These are phyloP conservation scores for Nebria salina DNA, from an alignment of 2,888 invertebrate genomes.

Conservation along the genomic window DNA sequence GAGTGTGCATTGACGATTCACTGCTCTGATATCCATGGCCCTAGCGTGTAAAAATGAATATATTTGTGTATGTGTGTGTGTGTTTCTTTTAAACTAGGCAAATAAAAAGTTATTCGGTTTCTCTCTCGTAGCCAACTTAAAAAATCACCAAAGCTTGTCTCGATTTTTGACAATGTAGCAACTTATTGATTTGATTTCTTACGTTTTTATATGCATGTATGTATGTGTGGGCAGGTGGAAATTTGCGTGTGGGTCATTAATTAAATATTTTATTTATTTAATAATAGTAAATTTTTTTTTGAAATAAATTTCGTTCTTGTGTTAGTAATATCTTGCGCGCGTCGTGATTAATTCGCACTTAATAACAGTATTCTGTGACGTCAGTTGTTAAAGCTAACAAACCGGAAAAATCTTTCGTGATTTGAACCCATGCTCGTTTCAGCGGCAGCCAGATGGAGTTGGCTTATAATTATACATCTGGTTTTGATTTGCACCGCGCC, in stretches of 20 bases:
- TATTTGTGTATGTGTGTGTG: neutral
- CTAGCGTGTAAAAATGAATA: too few relatives aligned
- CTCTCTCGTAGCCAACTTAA: constrained; percentile 31
- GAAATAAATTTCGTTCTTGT: neutral
- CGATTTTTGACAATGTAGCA: neutral
- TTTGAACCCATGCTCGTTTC: neutral
- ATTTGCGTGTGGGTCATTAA: too few relatives aligned
- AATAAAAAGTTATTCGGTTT: constrained; percentile 42
- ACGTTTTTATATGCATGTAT: neutral
- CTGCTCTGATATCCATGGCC: too few relatives aligned
- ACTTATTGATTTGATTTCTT: neutral
- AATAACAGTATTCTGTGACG: neutral
- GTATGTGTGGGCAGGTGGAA: too few relatives aligned
- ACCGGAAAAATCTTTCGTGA: constrained; percentile 7
- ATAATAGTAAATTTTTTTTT: too few relatives aligned
- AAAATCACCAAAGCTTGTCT: constrained; percentile 22
- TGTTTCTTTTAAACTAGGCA: constrained; percentile 38
- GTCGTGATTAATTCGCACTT: neutral
- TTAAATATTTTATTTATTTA: too few relatives aligned
- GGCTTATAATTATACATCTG: constrained; percentile 20
- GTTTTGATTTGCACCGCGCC: constrained; percentile 30
- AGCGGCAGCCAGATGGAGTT: neutral
- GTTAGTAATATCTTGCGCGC: neutral
- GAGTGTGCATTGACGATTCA: too few relatives aligned
- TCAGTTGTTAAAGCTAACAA: neutral